Conservation (phyloP, 2,797 vertebrate genomes). For the Malurus splendens region DNA sequence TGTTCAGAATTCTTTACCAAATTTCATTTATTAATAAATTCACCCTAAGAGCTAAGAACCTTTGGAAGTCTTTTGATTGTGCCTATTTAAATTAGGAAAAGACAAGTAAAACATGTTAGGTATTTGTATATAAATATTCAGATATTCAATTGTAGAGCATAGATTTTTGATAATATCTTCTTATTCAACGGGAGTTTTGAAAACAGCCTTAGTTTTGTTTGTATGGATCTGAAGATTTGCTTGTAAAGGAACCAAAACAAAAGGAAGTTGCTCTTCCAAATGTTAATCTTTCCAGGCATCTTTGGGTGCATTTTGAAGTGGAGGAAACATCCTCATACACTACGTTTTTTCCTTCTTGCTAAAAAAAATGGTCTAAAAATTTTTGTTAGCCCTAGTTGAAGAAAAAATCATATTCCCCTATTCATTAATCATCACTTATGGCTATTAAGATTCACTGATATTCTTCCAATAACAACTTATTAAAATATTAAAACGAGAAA, state of each 20-base stretch:
- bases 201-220: not conserved
- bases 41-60: not conserved
- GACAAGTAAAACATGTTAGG: not conserved
- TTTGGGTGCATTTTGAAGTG: not conserved
- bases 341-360: not conserved
- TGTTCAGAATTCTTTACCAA: not conserved
- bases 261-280: not conserved
- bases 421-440: not conserved
- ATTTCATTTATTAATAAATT: not conserved
- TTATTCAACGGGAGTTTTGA: not conserved
- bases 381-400: not conserved
- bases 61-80: not conserved
- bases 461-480: not conserved
- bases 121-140: not conserved
- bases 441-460: not conserved
- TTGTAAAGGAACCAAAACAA: not conserved
- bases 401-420: not conserved
- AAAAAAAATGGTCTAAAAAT: fast-evolving
- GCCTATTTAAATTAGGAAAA: not conserved
- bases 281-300: not conserved
- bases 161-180: not conserved
- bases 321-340: not conserved
- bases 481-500: not conserved
- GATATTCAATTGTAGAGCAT: not conserved
- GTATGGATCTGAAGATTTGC: not conserved